Base-by-base conservation (phyloP, 2,113 vertebrate species). In the Dendrocopos noguchii region DNA sequence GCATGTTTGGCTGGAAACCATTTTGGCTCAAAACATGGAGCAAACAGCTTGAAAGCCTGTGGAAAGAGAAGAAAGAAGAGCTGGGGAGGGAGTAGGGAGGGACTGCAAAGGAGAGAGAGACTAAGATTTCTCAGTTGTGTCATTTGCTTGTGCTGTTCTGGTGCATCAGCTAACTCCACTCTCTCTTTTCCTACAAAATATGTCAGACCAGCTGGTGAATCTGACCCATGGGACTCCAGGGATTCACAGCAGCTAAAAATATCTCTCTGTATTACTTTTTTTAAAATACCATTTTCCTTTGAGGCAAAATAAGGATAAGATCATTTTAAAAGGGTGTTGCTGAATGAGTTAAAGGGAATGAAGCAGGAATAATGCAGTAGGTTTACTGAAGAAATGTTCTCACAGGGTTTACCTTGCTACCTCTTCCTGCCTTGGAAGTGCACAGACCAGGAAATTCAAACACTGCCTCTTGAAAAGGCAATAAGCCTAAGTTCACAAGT, bases 361-460 rank as follows among this genome's bases (percentile, higher is more conserved):
- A 68, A 20, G n/a, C 46, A 61, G 84, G 47, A 50, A 12, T 50
- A 24, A 42, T 44, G 82, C 17, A 71, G 52, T n/a, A 33, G 16
- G 18, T 3, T 81, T 66, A 57, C 33, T 53, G 90, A 83, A 75
- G 56, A 25, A 31, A 88, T 10, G 28, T 82, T 82, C 87, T 80
- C 52, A 18, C 44, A 11, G 27, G 25, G 71, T 14, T 94, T 66
- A 12, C 50, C 25, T 44, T 87, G 84, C 59, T 73, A 19, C n/a
- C 70, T 57, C 78, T 78, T 68, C 63, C 56, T 74, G 36, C 13
- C 33, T 67, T 39, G 19, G 76, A 80, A 52, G 21, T 83, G 68
- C 79, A 94, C 91, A 93, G 75, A 52, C 47, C 79, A 74, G 75
- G 68, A 96, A 94, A 92, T 95, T 63, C 82, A 96, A 95, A 77